Base-by-base conservation (phyloP, 2,888 invertebrate genomes). In the Rhamphomyia laevipes region DNA sequence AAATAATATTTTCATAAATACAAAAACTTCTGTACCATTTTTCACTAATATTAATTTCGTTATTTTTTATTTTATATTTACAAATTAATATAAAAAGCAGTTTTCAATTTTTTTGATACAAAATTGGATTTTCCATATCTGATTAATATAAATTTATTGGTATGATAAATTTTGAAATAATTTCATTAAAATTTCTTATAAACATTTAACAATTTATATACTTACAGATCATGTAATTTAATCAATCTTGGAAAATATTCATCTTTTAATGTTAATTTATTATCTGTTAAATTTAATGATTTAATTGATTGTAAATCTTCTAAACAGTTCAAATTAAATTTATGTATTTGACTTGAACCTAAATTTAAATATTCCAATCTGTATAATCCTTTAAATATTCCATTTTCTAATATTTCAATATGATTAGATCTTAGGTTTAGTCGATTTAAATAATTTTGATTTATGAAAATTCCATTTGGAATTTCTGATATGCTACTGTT, bases 201-300 rank as follows among this genome's bases (percentile, higher is more conserved):
- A 6, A 6, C 4, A 27, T 27, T 27, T 7, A 27, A 21, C 3
- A 27, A 27, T 27, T n/a, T 35, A 30, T 9, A 30, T 55, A 68
- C 73, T 73, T 65, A 77, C 77, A 77, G 59, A 57, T 76, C 74
- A 47, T 56, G 60, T 12, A 78, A 60, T 23, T 60, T 10, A 69
- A 68, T 54, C 77, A 42, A 62, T 53, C 62, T 58, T 10, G 76
- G 74, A 57, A 79, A 72, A 38, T 56, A 61, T 43, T 73, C 66
- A 30, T 66, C 65, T 35, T 64, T 62, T 46, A 74, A 60, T 4
- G 71, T 73, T 37, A 79, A 59, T 12, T 62, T 61, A 65, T 79
- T 79, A 33, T 68, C 59, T 13, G 70, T 72, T 44, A 79, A 59
- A 55, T 73, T 65, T 60, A 77, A 60, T 68, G 73, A 73, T 44